Evolutionary conservation across 2,888 invertebrate species (phyloP), one percentile per base, ranked within the genome.

Genomic region (Gasteruption jaculator): DNA sequence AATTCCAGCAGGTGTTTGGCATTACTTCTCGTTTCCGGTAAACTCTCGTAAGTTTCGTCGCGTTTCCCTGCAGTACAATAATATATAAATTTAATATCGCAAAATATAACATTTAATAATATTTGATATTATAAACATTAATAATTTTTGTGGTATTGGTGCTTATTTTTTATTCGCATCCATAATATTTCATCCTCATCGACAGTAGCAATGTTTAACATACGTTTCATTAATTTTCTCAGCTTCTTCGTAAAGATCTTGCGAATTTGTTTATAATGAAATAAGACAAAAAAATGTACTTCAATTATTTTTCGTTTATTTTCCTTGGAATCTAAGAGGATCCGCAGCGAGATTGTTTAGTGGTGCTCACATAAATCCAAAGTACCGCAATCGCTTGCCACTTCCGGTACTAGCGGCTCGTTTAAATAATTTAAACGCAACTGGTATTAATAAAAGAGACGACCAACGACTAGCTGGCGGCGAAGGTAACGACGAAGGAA

Each of bases 1-100:
- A 54, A 66, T 29, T 61, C 65, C 8, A 66, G 67, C 34, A 56
- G 62, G 14, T 68, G 68, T 39, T 44, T 68, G n/a, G 68, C 68
- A 7, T 52, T 69, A 12, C 53, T 68, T 7, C 45, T 69, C 21
- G 67, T 68, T 11, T 67, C 68, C 6, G 58, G 58, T 11, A 69
- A 68, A 50, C 55, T 69, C n/a, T 56, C 65, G 68, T 68, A 44
- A 63, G 68, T 65, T 43, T 39, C 16, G n/a, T 3, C 11, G 10
- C 8, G 10, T 3, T 19, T 19, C 18, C 4, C 14, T 11, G 7
- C 14, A 10, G 10, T 10, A 5, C 5, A 33, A 14, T 24, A 36
- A 41, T 14, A 35, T 27, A 43, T 48, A n/a, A 44, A 22, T 43
- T 8, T 16, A 27, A 34, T 18, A 33, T 35, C 24, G 14, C 8